Evolutionary conservation across 64 coral and sea anemone genomes (phyloP).

Genomic region (Montipora sp.): DNA sequence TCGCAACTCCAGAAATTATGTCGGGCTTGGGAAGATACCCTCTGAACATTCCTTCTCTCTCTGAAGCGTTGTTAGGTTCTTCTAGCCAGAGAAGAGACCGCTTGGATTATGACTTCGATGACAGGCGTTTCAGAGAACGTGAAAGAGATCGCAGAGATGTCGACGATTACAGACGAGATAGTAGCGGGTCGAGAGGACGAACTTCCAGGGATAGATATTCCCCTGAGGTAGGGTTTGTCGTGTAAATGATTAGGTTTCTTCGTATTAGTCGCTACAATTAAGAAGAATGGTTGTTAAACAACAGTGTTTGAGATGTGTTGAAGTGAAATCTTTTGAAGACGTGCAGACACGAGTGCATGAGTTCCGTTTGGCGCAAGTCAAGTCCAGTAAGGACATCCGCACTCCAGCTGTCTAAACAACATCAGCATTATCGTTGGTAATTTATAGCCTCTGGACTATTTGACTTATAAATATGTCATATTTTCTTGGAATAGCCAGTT

Average conservation of each 20-base stretch:
- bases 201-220: conserved; percentile 29
- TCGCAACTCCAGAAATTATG: neutral
- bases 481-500: no score
- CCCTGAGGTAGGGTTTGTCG: conserved; percentile 23
- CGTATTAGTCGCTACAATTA: no score
- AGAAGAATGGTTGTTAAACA: neutral
- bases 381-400: no score
- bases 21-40: conserved; percentile 35
- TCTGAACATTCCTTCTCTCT: conserved; percentile 29
- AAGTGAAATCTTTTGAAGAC: no score
- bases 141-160: conserved; percentile 25
- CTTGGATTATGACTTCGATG: conserved; percentile 36
- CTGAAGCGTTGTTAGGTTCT: neutral
- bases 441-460: no score
- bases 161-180: conserved; percentile 23
- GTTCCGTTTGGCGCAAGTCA: no score
- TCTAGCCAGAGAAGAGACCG: conserved; percentile 23
- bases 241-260: neutral
- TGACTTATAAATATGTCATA: no score
- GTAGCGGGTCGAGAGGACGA: conserved; percentile 11
- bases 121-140: conserved; percentile 31
- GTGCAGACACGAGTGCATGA: no score
- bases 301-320: no score
- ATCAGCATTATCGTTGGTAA: no score
- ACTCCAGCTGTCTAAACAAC: no score